These are phyloP conservation scores for Mactromeris polynyma DNA, from an alignment of 2,888 invertebrate species.

Conservation along the genomic window DNA sequence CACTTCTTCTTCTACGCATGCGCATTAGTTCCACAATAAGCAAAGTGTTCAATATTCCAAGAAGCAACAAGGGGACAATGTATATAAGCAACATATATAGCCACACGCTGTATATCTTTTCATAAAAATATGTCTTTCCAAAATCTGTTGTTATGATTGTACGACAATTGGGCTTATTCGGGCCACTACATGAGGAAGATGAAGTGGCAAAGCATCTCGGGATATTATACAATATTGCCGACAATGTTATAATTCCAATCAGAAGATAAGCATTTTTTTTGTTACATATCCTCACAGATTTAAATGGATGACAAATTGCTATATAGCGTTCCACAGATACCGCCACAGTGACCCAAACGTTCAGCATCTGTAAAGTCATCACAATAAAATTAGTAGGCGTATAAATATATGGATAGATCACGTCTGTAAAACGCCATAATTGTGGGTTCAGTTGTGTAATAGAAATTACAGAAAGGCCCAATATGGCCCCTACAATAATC, in stretches of 20 bases:
- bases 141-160: slow-evolving; percentile 74
- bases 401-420: slow-evolving; percentile 82
- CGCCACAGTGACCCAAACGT: slow-evolving; percentile 84
- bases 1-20: slow-evolving; percentile 79
- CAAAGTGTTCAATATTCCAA: slow-evolving; percentile 80
- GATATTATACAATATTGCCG: slow-evolving; percentile 82
- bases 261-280: slow-evolving; percentile 79
- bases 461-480: slow-evolving; percentile 74
- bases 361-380: slow-evolving; percentile 83
- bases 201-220: slow-evolving; percentile 81
- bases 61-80: slow-evolving; percentile 77
- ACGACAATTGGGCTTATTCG: slow-evolving; percentile 57
- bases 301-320: slow-evolving; percentile 85
- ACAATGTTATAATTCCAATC: slow-evolving; percentile 72
- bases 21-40: slow-evolving; percentile 82
- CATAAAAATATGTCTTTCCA: slow-evolving; percentile 74
- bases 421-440: slow-evolving; percentile 75
- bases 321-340: slow-evolving; percentile 85
- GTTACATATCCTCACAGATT: slow-evolving; percentile 79
- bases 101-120: slow-evolving; percentile 76
- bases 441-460: slow-evolving; percentile 72
- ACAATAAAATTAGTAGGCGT: slow-evolving; percentile 80
- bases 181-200: slow-evolving; percentile 44
- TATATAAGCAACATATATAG: slow-evolving; percentile 80
- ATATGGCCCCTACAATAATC: slow-evolving; percentile 73